A percentile compares a stretch with the other conserved stretches of the same genome.
Conservation (phyloP, 2,888 invertebrate genomes). For the Habrosyne pyritoides region DNA sequence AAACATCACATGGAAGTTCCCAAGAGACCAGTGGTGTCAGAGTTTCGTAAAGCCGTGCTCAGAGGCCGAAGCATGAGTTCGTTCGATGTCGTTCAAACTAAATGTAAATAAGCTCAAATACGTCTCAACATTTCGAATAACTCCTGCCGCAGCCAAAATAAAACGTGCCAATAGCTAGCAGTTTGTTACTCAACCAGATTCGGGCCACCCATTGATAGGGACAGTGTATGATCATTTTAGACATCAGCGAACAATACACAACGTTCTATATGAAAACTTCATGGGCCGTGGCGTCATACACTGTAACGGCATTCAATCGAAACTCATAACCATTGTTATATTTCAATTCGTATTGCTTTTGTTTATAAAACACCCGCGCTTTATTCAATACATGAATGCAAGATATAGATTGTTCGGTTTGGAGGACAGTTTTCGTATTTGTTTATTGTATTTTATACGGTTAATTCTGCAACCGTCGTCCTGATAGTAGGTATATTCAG, state of each 20-base stretch:
- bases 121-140: conserved; percentile 23
- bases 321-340: conserved; percentile 71
- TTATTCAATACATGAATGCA: conserved; percentile 77
- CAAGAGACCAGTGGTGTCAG: conserved; percentile 66
- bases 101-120: conserved; percentile 11
- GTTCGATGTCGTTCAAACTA: conserved; percentile 29
- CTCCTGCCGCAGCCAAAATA: conserved; percentile 43
- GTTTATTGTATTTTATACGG: conserved; percentile 56
- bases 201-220: conserved; percentile 75
- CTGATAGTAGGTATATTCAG: conserved; percentile 69
- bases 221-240: conserved; percentile 59
- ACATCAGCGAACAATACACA: conserved; percentile 38
- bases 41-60: conserved; percentile 81
- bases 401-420: conserved; percentile 75
- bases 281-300: conserved; percentile 71
- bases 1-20: conserved; percentile 56
- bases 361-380: conserved; percentile 56
- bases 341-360: conserved; percentile 36
- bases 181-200: conserved; percentile 74
- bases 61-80: conserved; percentile 43
- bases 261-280: conserved; percentile 36
- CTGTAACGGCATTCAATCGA: conserved; percentile 76
- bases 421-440: conserved; percentile 35
- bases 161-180: conserved; percentile 73
- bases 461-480: conserved; percentile 59